Evolutionary conservation across 2,113 vertebrate genomes (phyloP).

Genomic region (Acrocephalus kingi): DNA sequence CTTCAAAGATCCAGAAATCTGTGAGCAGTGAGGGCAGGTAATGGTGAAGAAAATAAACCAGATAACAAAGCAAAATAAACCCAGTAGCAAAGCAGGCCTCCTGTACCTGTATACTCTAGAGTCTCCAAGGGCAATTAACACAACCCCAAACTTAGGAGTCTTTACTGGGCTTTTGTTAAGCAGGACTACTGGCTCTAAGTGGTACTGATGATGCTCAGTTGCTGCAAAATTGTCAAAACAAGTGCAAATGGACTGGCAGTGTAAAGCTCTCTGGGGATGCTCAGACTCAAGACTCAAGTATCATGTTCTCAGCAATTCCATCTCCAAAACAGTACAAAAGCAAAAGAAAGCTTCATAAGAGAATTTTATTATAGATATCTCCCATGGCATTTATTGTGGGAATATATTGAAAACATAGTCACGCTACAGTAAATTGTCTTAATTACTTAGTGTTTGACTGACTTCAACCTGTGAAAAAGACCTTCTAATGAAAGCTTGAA

Average conservation of each 20-base stretch:
- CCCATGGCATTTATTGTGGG: neutral
- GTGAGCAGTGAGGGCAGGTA: neutral
- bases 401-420: neutral
- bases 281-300: neutral
- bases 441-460: constrained; percentile 21
- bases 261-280: neutral
- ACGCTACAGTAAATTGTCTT: neutral
- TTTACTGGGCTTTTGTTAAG: neutral
- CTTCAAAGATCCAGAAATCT: neutral
- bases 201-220: neutral
- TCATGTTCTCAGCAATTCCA: neutral
- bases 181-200: neutral
- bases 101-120: neutral
- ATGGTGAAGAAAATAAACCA: neutral
- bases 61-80: neutral
- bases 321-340: neutral
- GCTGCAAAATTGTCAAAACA: neutral
- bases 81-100: neutral
- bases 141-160: neutral
- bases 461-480: constrained; percentile 24
- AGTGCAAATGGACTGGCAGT: neutral
- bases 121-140: neutral
- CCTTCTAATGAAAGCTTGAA: constrained; percentile 12
- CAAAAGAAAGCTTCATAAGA: neutral
- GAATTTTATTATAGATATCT: neutral